These are phyloP conservation scores for Malurus elegans DNA, from an alignment of 2,113 vertebrate genomes.

Conservation along the genomic window DNA sequence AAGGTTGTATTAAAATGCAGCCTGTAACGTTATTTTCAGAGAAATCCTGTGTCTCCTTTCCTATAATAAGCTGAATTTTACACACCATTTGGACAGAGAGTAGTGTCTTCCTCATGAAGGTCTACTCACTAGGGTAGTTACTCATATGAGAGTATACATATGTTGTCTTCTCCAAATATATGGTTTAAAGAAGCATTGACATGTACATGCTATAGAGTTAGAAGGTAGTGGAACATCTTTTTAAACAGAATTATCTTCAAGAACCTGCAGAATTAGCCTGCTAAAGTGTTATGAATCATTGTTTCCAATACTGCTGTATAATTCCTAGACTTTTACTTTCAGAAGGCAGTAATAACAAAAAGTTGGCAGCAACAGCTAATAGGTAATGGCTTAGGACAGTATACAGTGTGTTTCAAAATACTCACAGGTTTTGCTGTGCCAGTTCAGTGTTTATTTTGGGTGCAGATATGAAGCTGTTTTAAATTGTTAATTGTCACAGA, in stretches of 20 bases:
- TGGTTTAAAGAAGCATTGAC: neutral
- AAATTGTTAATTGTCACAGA: slow-evolving; percentile 9
- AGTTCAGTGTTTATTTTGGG: neutral
- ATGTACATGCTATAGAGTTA: neutral
- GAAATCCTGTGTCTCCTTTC: neutral
- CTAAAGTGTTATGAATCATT: neutral
- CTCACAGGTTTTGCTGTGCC: neutral
- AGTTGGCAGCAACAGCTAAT: neutral
- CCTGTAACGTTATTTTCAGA: neutral
- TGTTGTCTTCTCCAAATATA: neutral
- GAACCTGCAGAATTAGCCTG: neutral
- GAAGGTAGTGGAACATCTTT: neutral
- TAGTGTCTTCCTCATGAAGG: neutral
- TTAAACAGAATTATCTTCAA: neutral
- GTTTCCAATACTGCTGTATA: neutral
- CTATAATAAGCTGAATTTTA: neutral
- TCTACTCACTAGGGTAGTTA: neutral
- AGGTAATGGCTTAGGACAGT: neutral
- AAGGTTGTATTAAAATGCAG: neutral
- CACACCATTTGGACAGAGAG: neutral
- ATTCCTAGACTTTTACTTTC: neutral
- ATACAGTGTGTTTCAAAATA: neutral
- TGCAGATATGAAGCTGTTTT: neutral
- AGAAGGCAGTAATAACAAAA: neutral
- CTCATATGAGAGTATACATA: neutral